Base-by-base conservation (phyloP, 2,797 vertebrate species). In the Rhinichthys osculus region DNA sequence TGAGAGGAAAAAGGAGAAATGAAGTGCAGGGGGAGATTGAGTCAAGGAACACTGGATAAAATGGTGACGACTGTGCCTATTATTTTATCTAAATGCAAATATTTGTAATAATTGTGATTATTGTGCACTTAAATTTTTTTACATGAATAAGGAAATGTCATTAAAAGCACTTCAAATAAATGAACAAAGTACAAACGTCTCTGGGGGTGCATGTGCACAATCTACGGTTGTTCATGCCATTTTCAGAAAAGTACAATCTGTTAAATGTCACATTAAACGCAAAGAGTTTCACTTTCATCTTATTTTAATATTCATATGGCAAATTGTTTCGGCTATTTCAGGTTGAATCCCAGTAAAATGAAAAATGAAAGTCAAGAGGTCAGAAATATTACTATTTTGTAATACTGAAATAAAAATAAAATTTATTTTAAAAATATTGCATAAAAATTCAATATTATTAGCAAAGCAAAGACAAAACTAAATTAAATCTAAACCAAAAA, bases 21-120 rank as follows among this genome's bases (percentile, higher is more conserved):
- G 27, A 47, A 35, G 81, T 69, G 11, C 16, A 62, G 9, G 16
- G 7, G 54, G 23, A 57, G 19, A 67, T 16, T 11, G 57, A 30
- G 38, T 52, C 40, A 50, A 87, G 21, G 11, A 81, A 64, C 71
- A 83, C 16, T 82, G 82, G 42, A 38, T 54, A 21, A 50, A 71
- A 50, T 19, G 52, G 9, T 19, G 10, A 67, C 78, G 78, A 76
- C 35, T 54, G 52, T 0, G 0, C 2, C 70, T 17, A 17, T 44
- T 47, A 74, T 52, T 52, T 35, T 4, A 52, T 13, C 27, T 33
- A 76, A 11, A 62, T 62, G 17, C 17, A 1, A 76, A 76, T 76
- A 76, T 33, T 35, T 76, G 4, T 21, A 10, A 54, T 76, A 54
- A 54, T 50, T 35, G 42, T 72, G 27, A 76, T 76, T 74, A 52